A percentile compares a stretch with the other conserved stretches of the same genome.
phyloP scores from a whole-genome alignment of 2,888 invertebrate genomes.

The Nephrotoma guestfalica region DNA sequence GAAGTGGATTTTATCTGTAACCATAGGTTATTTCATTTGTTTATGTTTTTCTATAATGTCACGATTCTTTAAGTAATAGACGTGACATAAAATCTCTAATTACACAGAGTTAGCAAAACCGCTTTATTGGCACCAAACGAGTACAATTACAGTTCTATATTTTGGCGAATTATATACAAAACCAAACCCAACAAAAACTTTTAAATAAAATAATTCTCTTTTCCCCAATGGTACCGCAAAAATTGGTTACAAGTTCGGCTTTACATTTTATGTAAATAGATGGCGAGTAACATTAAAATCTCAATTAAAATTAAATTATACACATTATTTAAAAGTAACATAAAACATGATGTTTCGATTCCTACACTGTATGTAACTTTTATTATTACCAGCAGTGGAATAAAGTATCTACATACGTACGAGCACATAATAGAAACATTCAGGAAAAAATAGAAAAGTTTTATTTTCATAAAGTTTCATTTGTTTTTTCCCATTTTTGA shows the following conservation, averaged over 20 bases:
- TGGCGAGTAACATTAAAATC: neutral
- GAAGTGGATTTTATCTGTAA: no score
- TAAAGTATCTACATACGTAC: neutral
- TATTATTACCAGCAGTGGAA: neutral
- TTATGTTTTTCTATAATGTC: no score
- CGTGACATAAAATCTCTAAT: no score
- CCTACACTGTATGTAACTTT: neutral
- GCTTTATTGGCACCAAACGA: neutral
- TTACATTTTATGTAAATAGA: neutral
- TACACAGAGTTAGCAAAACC: neutral
- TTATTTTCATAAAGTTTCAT: neutral
- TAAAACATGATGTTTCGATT: neutral
- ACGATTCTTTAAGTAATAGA: no score
- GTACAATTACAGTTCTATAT: neutral
- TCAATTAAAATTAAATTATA: neutral
- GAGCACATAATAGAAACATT: neutral
- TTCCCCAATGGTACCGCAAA: neutral
- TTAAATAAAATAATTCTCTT: neutral
- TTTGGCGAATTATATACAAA: neutral
- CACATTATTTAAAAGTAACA: neutral
- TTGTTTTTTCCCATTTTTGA: neutral
- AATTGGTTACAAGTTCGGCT: neutral
- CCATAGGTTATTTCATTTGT: no score
- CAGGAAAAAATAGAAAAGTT: neutral
- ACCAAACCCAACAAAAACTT: neutral